Base-by-base conservation (phyloP, 64 coral and sea anemone species). In the Montipora capricornis region DNA sequence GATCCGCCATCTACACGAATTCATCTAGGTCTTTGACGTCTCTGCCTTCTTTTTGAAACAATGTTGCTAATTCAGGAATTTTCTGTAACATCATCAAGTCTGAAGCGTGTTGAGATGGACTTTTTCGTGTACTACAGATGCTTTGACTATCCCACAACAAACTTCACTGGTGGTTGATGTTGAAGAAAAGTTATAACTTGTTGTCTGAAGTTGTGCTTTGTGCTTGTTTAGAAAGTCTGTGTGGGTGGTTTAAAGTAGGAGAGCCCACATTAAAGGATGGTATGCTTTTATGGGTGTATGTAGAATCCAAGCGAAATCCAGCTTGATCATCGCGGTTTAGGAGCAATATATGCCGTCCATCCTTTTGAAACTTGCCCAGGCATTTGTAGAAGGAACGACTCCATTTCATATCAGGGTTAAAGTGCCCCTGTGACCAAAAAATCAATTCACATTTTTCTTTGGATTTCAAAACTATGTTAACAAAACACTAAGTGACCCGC, bases 211-310 rank as follows among this genome's bases (percentile, higher is more conserved):
- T 61, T 89, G 79, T 66, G 87, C 58, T 19, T 52, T 55, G 49
- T 94, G 70, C 76, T 89, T 94, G 14, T 94, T 94, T 1, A 94
- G 79, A 68, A 94, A 94, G 76, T 94, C 93, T 2, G 93, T 94
- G 49, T 89, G 92, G 1, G 64, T 93, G 1, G 91, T 93, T 29
- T 29, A 29, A 29, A 29, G 29, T 29, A 29, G 29, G 29, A 29
- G 29, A 29, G 29, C 29, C 29, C 29, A 29, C 29, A 29, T 29
- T 29, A 29, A 29, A 29, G 29, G 29, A 29, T 29, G 29, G 1
- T 29, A 29, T 29, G 29, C 29, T 29, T 29, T 29, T 29, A 29
- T 29, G 29, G 29, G 29, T 29, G 29, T 29, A 29, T 29, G 29
- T 29, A 29, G 29, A 29, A 29, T 29, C 29, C 29, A 29, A 29